Percentiles rank a stretch among this genome's conserved stretches.
Conservation (phyloP, 2,797 vertebrate genomes). For the Intellagama lesueurii region DNA sequence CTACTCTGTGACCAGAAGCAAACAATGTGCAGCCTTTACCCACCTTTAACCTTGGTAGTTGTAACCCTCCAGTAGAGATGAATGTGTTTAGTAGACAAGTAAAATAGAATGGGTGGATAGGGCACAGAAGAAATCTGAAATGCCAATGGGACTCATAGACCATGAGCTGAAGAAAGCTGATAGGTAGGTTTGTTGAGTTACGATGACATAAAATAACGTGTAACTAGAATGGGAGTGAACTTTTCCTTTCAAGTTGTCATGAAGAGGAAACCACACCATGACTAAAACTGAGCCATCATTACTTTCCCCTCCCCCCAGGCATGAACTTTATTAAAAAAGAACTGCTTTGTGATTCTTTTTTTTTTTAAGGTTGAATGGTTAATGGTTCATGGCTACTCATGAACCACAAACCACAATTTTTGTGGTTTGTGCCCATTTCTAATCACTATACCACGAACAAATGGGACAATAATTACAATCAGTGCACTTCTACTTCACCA, state of each 20-base stretch:
- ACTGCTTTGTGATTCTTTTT: no score
- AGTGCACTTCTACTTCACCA: no score
- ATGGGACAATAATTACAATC: neutral
- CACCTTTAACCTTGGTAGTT: neutral
- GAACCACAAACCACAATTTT: no score
- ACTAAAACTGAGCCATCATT: neutral
- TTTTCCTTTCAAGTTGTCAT: no score
- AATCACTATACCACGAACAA: no score
- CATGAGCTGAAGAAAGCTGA: neutral
- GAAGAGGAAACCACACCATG: neutral
- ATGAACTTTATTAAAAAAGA: no score
- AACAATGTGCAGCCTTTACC: neutral
- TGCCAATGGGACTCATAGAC: neutral
- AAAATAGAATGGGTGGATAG: neutral
- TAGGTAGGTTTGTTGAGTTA: neutral
- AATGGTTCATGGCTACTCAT: no score
- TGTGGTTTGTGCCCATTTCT: no score
- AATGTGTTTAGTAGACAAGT: neutral
- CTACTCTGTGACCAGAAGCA: conserved; percentile 17
- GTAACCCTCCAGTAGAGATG: neutral
- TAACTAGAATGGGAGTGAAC: neutral
- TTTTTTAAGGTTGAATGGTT: no score
- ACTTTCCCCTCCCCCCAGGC: no score
- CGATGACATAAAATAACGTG: neutral
- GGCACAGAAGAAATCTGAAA: neutral